Evolutionary conservation across 2,113 vertebrate species (phyloP), one percentile per base, ranked within the genome.

Genomic region (Xerus inauris): DNA sequence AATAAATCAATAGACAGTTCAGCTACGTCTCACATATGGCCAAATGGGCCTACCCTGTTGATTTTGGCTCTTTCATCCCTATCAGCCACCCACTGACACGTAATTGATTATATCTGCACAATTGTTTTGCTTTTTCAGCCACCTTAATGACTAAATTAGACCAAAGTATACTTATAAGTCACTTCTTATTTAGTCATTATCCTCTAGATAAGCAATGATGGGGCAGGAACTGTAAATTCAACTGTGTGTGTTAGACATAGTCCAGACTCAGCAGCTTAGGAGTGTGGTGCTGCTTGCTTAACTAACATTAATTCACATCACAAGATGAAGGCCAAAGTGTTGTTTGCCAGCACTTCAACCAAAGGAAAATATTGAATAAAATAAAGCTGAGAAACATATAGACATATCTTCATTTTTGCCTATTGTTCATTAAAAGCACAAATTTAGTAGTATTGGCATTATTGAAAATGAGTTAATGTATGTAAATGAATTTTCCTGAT

Each of bases 121-220:
- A 42, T 49, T 82, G 83, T 76, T 96, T 82, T 82, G 75, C 59
- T 89, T 73, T 73, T 28, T 73, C 87, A 90, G 64, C 54, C 30
- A 32, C 79, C 20, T 71, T 72, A 85, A 79, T 65, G 92, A 79
- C 45, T 71, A 83, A 19, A 79, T 32, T 64, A 30, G 81, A 54
- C 62, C 32, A 67, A 67, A 5, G 62, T 51, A 20, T 75, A 62
- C 69, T 54, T 75, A 30, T 11, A 87, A 67, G 65, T 73, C 76
- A 83, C 59, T 38, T 85, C 64, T 80, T 64, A 91, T 47, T 92
- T 96, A 84, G 32, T 89, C 47, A 35, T 87, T 77, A 85, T 89
- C 65, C 45, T 65, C n/a, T n/a, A 47, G 51, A 26, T 79, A 47
- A 49, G 77, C 59, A 91, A 16, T 73, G 57, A 81, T 76, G 57